These are phyloP conservation scores for Drosophila longiperda DNA, from an alignment of 2,888 invertebrate species.

Conservation along the genomic window DNA sequence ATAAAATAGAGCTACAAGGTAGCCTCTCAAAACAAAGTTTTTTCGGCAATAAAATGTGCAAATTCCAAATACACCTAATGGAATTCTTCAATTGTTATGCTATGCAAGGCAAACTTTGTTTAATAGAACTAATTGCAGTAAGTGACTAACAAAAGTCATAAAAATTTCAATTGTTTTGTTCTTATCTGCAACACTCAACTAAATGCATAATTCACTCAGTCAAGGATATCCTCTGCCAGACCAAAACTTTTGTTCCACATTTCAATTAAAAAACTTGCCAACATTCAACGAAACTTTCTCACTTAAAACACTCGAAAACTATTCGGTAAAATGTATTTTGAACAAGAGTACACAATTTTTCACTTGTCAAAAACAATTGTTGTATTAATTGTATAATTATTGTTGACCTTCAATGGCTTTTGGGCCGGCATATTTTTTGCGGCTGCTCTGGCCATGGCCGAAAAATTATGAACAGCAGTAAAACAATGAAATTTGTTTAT, in stretches of 20 bases:
- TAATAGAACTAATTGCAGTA: background rate
- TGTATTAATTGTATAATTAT: conserved; percentile 76
- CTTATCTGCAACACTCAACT: conserved; percentile 10
- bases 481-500: conserved; percentile 58
- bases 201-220: conserved; percentile 55
- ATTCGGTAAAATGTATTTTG: conserved; percentile 31
- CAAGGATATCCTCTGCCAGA: conserved; percentile 25
- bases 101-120: too few species aligned
- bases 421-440: conserved; percentile 3
- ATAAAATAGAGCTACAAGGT: background rate
- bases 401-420: conserved; percentile 64
- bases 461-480: conserved; percentile 49
- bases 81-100: background rate
- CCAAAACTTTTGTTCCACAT: conserved; percentile 44
- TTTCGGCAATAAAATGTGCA: too few species aligned
- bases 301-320: conserved; percentile 18
- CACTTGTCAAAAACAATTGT: conserved; percentile 75
- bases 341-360: conserved; percentile 43
- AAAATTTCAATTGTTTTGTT: conserved; percentile 14
- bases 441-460: conserved; percentile 27
- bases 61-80: background rate
- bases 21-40: background rate
- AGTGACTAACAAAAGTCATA: conserved; percentile 19
- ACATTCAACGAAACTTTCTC: conserved; percentile 53
- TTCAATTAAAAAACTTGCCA: conserved; percentile 73